Evolutionary conservation across 1,140 invertebrate genomes (phyloP), one percentile per base, ranked within the genome.

Genomic region (Tetragnatha versicolor): DNA sequence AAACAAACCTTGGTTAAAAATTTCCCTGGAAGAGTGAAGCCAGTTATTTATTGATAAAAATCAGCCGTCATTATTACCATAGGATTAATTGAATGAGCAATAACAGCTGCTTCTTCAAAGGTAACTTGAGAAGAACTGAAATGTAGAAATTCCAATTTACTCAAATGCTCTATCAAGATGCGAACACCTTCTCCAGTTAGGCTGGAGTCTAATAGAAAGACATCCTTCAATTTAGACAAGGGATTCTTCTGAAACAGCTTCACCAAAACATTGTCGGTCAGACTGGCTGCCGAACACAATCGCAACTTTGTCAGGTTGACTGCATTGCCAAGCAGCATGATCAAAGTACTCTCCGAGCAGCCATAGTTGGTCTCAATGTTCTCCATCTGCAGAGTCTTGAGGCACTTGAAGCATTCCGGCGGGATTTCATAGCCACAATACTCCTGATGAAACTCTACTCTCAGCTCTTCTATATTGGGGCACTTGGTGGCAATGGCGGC

Each of bases 51-150:
- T n/a, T n/a, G n/a, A n/a, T n/a, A n/a, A n/a, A n/a, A n/a, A n/a
- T 63, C 33, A 14, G 37, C 9, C n/a, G 29, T 37, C 17, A 72
- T 14, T 58, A 72, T 58, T 9, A 72, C 35, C 6, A 27, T 12
- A 39, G 73, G 73, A 66, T 77, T 65, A 39, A 79, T 45, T 14
- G 33, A 27, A 37, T 79, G 76, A 1, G 69, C 53, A 25, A 79
- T 60, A 6, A 10, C 7, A 5, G 65, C 76, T 22, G 76, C 65
- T 6, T 58, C 51, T 35, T 79, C 63, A 35, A 79, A 60, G 6
- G 3, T n/a, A 10, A 69, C 45, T n/a, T 22, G 12, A 12, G 63
- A 45, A 9, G 76, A 79, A 27, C 63, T 60, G 4, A 79, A 45
- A 14, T 69, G 27, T 27, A 79, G 60, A 47, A 47, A 68, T 33